Percentiles rank a stretch among this genome's conserved stretches.
These are phyloP conservation scores for Mythimna albipuncta DNA, from an alignment of 2,888 invertebrate genomes.

Conservation along the genomic window DNA sequence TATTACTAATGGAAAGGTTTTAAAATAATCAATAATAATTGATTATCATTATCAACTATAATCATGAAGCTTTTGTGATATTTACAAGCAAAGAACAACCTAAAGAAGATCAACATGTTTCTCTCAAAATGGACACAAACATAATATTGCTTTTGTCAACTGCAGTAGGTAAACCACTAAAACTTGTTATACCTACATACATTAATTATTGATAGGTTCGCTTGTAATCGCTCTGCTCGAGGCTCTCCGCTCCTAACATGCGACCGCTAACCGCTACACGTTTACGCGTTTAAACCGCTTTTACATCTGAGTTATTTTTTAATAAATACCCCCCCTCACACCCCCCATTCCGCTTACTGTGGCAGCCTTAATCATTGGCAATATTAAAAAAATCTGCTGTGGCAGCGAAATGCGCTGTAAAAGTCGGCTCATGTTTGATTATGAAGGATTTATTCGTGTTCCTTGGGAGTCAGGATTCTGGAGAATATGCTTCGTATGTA, in stretches of 20 bases:
- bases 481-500: background rate
- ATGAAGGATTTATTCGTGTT: slow-evolving; percentile 32
- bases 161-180: background rate
- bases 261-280: slow-evolving; percentile 46
- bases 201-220: no score
- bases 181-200: background rate
- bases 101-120: no score
- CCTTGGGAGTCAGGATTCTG: background rate
- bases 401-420: slow-evolving; percentile 35
- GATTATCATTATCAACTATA: no score
- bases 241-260: slow-evolving; percentile 24
- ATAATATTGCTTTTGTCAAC: background rate
- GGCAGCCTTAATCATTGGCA: slow-evolving; percentile 71
- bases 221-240: no score
- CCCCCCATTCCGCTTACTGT: slow-evolving; percentile 31
- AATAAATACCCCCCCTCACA: slow-evolving; percentile 72
- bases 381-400: slow-evolving; percentile 72
- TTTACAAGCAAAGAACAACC: no score
- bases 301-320: slow-evolving; percentile 78
- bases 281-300: slow-evolving; percentile 67
- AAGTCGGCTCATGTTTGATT: slow-evolving; percentile 35
- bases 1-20: no score
- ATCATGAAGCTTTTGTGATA: no score
- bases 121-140: no score
- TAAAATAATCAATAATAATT: no score